Conservation (phyloP, 2,797 vertebrate genomes). For the Danio jaintianensis region DNA sequence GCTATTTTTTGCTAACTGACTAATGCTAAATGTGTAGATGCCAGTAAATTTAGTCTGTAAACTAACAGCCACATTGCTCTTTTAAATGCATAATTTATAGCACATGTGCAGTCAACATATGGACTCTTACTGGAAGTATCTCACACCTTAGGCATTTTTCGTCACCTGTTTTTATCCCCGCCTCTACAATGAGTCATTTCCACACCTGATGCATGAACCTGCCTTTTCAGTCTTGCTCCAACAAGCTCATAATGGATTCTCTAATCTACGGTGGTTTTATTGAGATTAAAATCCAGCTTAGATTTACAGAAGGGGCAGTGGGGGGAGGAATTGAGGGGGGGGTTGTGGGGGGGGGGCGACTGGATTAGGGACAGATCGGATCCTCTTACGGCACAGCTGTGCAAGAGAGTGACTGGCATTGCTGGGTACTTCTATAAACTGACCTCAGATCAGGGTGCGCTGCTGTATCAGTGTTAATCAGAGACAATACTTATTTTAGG, state of each 20-base stretch:
- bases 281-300: constrained; percentile 74
- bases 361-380: constrained; percentile 72
- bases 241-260: constrained; percentile 55
- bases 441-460: constrained; percentile 25
- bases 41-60: neutral
- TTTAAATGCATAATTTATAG: constrained; percentile 15
- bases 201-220: neutral
- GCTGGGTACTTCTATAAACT: constrained; percentile 28
- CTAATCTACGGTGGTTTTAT: constrained; percentile 70
- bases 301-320: constrained; percentile 65
- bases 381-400: constrained; percentile 70
- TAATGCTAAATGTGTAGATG: neutral
- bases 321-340: constrained; percentile 40
- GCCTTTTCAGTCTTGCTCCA: constrained; percentile 30
- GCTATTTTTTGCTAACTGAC: neutral
- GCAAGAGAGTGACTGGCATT: constrained; percentile 56
- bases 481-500: neutral
- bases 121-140: constrained; percentile 6
- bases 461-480: neutral
- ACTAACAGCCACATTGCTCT: neutral
- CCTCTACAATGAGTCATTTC: constrained; percentile 1
- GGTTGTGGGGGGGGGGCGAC: constrained; percentile 49
- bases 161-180: neutral
- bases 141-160: neutral
- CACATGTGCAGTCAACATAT: constrained; percentile 10